Evolutionary conservation across 2,113 vertebrate species (phyloP).

Genomic region (Pluvialis apricaria): DNA sequence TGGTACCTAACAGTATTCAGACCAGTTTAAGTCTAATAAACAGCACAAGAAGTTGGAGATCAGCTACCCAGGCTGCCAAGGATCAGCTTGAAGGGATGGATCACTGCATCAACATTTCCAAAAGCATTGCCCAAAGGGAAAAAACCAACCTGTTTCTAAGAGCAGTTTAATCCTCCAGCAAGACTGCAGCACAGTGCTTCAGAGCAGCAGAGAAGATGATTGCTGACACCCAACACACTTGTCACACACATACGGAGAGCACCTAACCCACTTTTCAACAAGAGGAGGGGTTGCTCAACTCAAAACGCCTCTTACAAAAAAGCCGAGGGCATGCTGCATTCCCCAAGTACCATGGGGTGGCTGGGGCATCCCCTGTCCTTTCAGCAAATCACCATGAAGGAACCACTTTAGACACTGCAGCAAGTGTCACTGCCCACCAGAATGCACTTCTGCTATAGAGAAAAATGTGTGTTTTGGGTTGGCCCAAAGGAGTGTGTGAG

Average conservation of each 20-base stretch:
- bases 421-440: neutral
- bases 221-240: neutral
- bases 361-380: neutral
- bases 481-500: neutral
- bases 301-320: neutral
- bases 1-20: neutral
- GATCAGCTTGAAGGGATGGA: neutral
- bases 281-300: neutral
- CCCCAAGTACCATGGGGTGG: fast-evolving
- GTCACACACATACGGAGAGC: neutral
- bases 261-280: neutral
- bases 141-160: neutral
- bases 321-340: neutral
- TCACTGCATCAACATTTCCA: neutral
- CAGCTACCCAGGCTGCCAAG: neutral
- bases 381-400: neutral
- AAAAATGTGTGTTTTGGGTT: neutral
- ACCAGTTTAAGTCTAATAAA: neutral
- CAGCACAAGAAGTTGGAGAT: neutral
- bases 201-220: neutral
- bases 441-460: neutral
- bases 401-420: neutral
- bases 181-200: neutral
- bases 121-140: neutral
- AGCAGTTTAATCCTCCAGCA: neutral